Conservation (phyloP, 2,797 vertebrate genomes). For the Notamacropus eugenii region DNA sequence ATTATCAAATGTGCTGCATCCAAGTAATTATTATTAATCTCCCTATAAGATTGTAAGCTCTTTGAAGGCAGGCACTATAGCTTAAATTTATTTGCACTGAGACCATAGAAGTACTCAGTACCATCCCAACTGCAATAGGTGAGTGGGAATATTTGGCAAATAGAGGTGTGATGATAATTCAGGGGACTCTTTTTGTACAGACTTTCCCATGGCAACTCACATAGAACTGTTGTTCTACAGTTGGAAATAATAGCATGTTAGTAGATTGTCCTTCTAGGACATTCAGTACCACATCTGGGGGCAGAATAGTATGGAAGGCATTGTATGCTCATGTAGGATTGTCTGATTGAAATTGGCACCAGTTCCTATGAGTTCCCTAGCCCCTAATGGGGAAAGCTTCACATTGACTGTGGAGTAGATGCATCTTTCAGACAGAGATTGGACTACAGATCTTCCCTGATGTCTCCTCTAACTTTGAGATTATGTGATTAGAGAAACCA, state of each 20-base stretch:
- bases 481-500: neutral
- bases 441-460: neutral
- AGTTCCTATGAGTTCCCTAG: neutral
- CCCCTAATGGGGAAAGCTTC: neutral
- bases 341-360: neutral
- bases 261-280: neutral
- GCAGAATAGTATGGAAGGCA: neutral
- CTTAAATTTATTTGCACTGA: neutral
- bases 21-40: neutral
- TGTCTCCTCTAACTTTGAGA: neutral
- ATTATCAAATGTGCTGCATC: neutral
- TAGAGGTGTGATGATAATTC: neutral
- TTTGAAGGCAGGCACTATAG: too few relatives aligned
- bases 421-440: neutral
- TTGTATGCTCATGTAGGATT: neutral
- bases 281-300: neutral
- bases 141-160: neutral
- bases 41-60: neutral
- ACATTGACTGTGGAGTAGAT: neutral
- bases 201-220: neutral
- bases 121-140: neutral
- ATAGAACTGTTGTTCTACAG: neutral
- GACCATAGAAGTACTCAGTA: neutral
- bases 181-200: neutral
- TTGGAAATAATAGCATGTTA: neutral